Evolutionary conservation across 1,140 invertebrate species (phyloP), one percentile per base, ranked within the genome.

Genomic region (Drosophila setifemur): DNA sequence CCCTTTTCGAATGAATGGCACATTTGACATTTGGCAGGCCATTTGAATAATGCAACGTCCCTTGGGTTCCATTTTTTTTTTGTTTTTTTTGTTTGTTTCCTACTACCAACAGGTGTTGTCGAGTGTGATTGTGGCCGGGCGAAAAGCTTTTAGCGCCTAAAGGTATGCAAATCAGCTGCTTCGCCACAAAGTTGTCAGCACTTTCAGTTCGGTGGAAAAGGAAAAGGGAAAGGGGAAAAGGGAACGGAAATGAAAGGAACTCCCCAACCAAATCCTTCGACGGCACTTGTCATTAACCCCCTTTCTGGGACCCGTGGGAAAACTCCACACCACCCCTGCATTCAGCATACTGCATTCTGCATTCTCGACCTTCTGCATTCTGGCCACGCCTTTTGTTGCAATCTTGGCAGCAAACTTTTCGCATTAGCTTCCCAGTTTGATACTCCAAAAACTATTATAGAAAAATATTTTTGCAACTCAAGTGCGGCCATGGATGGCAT

Each of bases 371-470:
- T 60, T 63, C 48, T 55, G 48, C 72, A 53, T 47, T 39, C 55
- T 33, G 31, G 16, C 47, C 70, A 69, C 66, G 66, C 64, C 50
- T 45, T 66, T 45, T 61, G 28, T 58, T 71, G 79, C 69, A 78
- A 74, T 85, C 79, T 72, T 83, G 60, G 71, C 33, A 50, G 49
- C 45, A 85, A 83, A 83, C 58, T 85, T 83, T 83, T 85, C 74
- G 79, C 79, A 83, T 85, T 83, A 83, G 68, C 57, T 85, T 50
- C 57, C 74, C 48, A 69, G 63, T 63, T 78, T 78, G 71, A 83
- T 85, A 85, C 79, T 83, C 74, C 64, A 78, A 85, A 82, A 85
- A 85, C 79, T 83, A 85, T 85, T 83, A 85, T 83, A 83, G 79
- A 85, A 83, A 79, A 83, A 83, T 83, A 85, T 85, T 83, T 85